phyloP scores from a whole-genome alignment of 2,797 vertebrate species.

The Lepus townsendii region DNA sequence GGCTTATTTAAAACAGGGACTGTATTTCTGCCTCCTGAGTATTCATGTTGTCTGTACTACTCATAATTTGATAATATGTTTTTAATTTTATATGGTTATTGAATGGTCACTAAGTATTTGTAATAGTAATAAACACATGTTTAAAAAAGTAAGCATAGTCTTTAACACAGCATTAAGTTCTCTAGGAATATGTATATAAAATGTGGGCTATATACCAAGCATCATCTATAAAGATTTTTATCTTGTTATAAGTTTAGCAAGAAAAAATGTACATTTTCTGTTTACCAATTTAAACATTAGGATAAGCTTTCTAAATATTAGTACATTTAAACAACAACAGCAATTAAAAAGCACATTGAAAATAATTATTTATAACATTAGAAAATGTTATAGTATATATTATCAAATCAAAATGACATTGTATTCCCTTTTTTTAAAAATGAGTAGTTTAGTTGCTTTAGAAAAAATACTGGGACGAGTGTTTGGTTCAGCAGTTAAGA shows the following conservation, averaged over 20 bases:
- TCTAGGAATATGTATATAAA: neutral
- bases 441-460: neutral
- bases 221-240: conserved; percentile 24
- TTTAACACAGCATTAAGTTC: conserved; percentile 19
- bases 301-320: conserved; percentile 32
- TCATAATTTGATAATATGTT: neutral
- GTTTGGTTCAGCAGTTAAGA: no score
- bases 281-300: no score
- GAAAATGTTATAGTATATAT: conserved; percentile 13
- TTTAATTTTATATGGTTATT: neutral
- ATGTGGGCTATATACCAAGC: neutral
- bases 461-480: neutral
- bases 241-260: conserved; percentile 18
- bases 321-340: neutral
- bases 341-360: neutral
- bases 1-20: neutral
- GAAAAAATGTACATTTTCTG: neutral
- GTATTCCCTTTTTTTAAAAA: conserved; percentile 51
- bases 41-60: neutral
- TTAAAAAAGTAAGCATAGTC: neutral
- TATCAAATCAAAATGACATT: neutral
- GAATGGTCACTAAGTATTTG: neutral
- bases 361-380: neutral
- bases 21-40: neutral
- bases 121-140: neutral